These are phyloP conservation scores for Epinotia bilunana DNA, from an alignment of 2,888 invertebrate species.

Conservation along the genomic window DNA sequence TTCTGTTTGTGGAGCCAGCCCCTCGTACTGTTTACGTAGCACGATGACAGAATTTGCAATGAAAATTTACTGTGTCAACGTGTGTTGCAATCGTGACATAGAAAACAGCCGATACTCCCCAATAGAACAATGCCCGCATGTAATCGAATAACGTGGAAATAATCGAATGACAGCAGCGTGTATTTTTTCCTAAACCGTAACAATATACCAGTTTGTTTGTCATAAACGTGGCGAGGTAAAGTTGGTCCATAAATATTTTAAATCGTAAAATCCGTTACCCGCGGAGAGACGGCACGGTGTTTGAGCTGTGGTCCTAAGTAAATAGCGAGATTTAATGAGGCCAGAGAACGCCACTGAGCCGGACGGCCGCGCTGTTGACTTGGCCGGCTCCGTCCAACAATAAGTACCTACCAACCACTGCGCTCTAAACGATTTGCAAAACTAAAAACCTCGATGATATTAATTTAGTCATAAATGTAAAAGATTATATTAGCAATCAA, in stretches of 20 bases:
- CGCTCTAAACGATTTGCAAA: neutral
- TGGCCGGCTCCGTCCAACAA: conserved; percentile 10
- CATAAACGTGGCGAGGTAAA: conserved; percentile 72
- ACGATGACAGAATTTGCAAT: conserved; percentile 81
- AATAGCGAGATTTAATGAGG: conserved; percentile 80
- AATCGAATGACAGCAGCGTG: conserved; percentile 42
- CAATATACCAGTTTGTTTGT: conserved; percentile 68
- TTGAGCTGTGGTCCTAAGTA: conserved; percentile 79
- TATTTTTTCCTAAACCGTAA: conserved; percentile 56
- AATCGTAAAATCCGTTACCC: conserved; percentile 78
- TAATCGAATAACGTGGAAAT: conserved; percentile 29
- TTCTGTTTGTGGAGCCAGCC: conserved; percentile 73
- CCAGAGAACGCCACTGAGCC: conserved; percentile 56
- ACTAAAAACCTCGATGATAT: neutral
- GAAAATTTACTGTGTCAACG: conserved; percentile 78
- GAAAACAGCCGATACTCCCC: conserved; percentile 27
- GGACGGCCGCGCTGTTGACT: conserved; percentile 22
- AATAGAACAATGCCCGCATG: conserved; percentile 16
- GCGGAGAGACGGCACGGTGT: conserved; percentile 73
- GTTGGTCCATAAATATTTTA: conserved; percentile 78
- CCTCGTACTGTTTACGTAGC: conserved; percentile 63
- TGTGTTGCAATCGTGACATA: conserved; percentile 69
- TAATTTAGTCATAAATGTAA: neutral
- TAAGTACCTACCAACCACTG: conserved; percentile 2
- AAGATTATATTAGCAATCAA: conserved; percentile 10